Conservation (phyloP, 2,797 vertebrate genomes). For the Ficedula albicollis region DNA sequence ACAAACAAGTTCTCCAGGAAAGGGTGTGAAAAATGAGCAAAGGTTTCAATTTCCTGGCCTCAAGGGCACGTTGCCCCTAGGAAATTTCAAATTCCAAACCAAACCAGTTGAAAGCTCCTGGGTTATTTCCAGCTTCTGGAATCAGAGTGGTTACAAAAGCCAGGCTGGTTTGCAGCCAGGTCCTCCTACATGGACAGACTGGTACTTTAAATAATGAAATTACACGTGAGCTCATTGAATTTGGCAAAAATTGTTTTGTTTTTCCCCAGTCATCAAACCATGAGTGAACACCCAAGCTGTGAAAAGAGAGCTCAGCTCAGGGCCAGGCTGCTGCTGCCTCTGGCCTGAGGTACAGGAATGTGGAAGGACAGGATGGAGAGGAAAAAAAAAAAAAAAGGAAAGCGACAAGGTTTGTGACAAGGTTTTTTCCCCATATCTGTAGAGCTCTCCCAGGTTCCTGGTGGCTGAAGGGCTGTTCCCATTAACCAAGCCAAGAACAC, state of each 20-base stretch:
- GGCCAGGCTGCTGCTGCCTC: not conserved
- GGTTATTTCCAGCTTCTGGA: not conserved
- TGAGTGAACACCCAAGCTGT: not conserved
- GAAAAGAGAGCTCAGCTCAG: not conserved
- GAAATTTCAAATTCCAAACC: not conserved
- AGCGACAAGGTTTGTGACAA: accelerated
- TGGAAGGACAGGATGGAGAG: not conserved
- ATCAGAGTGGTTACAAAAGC: not conserved
- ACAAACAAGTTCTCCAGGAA: not conserved
- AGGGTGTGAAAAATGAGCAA: not conserved
- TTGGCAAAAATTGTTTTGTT: not conserved
- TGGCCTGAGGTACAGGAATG: not conserved
- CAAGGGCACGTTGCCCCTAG: accelerated
- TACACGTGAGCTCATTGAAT: not conserved
- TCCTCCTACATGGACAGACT: not conserved
- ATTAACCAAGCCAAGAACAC: not conserved
- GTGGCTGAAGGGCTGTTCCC: not conserved
- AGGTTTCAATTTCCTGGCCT: not conserved
- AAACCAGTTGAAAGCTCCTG: not conserved
- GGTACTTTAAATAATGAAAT: not conserved
- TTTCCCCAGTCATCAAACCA: not conserved
- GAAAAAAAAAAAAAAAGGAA: not conserved
- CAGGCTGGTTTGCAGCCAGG: not conserved
- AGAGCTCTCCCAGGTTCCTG: not conserved
- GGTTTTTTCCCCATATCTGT: accelerated